These are phyloP conservation scores for Linnaemya tessellans DNA, from an alignment of 2,888 invertebrate genomes.

Conservation along the genomic window DNA sequence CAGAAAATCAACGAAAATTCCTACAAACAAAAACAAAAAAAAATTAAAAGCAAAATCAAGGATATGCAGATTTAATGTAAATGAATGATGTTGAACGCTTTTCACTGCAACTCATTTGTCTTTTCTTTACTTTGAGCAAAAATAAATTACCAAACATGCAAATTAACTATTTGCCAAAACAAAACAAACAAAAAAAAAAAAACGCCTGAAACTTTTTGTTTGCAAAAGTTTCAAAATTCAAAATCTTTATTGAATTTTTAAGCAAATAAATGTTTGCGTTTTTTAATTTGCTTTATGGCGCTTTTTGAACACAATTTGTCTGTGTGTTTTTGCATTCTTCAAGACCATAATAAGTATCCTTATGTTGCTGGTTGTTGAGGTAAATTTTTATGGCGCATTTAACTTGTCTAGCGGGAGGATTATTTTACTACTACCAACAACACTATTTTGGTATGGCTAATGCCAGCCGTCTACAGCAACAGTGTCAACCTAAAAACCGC, in stretches of 20 bases:
- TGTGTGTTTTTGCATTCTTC: slow-evolving; percentile 20
- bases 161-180: slow-evolving; percentile 67
- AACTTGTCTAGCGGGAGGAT: slow-evolving; percentile 81
- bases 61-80: slow-evolving; percentile 67
- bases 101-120: slow-evolving; percentile 23
- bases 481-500: slow-evolving; percentile 59
- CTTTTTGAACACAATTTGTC: slow-evolving; percentile 41
- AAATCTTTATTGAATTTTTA: slow-evolving; percentile 66
- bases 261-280: neutral
- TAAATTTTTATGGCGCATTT: slow-evolving; percentile 81
- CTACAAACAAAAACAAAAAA: neutral
- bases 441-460: neutral
- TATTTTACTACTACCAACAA: slow-evolving; percentile 71
- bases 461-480: slow-evolving; percentile 49
- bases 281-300: slow-evolving; percentile 23
- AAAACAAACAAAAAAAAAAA: slow-evolving; percentile 7
- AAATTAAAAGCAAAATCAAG: slow-evolving; percentile 49
- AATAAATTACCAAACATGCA: slow-evolving; percentile 59
- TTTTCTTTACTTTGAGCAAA: slow-evolving; percentile 3
- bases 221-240: slow-evolving; percentile 52
- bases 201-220: too few relatives aligned
- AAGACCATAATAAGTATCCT: slow-evolving; percentile 59
- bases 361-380: slow-evolving; percentile 67
- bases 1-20: slow-evolving; percentile 38
- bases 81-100: slow-evolving; percentile 48